A percentile compares a stretch with the other conserved stretches of the same genome.
Conservation (phyloP, 2,113 vertebrate species). For the Mus spicilegus region DNA sequence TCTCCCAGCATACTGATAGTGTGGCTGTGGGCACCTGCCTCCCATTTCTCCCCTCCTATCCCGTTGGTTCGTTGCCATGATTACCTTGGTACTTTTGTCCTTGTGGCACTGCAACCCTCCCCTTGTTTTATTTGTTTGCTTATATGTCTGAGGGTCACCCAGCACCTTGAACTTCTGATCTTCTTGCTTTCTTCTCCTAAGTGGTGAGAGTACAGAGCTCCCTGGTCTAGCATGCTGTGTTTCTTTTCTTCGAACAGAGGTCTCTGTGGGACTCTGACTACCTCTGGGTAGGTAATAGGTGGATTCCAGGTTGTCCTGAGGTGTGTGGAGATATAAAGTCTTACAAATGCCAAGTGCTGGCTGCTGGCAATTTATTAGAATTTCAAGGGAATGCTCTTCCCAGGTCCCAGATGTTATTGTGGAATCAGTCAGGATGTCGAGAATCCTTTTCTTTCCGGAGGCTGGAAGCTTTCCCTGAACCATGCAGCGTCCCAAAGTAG, state of each 20-base stretch:
- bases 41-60: neutral
- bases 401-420: conserved; percentile 16
- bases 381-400: conserved; percentile 62
- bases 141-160: neutral
- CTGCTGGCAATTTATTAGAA: conserved; percentile 54
- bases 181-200: neutral
- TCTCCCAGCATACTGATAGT: neutral
- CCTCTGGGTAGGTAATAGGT: neutral
- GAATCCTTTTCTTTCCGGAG: conserved; percentile 40
- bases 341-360: conserved; percentile 26
- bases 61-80: rapidly evolving
- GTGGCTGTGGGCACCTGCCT: neutral
- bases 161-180: neutral
- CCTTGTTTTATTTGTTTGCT: neutral
- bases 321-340: neutral
- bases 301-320: neutral
- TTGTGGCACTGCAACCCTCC: neutral
- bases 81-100: neutral
- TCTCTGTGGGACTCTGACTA: neutral
- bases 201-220: neutral
- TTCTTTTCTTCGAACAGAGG: neutral
- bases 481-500: conserved; percentile 42
- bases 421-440: conserved; percentile 4
- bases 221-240: neutral
- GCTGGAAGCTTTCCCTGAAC: conserved; percentile 54